Conservation (phyloP, 2,113 vertebrate genomes). For the Silurus glanis region DNA sequence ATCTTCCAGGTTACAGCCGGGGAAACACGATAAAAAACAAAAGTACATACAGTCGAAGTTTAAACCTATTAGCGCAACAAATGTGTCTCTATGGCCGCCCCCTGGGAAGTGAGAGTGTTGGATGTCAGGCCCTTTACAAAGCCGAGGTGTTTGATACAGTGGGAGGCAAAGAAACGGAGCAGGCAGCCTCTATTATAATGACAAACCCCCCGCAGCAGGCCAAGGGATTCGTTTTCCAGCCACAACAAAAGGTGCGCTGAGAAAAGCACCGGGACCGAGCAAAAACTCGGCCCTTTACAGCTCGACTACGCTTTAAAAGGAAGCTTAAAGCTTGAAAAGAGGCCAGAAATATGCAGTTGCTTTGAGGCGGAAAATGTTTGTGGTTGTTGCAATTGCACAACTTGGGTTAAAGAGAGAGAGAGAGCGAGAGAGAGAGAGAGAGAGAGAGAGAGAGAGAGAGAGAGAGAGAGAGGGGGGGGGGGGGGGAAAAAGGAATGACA, state of each 20-base stretch:
- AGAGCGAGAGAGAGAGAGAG: neutral
- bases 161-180: constrained; percentile 58
- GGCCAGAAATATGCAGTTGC: constrained; percentile 12
- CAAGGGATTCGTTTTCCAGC: constrained; percentile 55
- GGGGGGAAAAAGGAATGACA: too few relatives aligned
- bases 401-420: neutral
- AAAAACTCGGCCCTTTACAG: constrained; percentile 14
- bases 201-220: constrained; percentile 59
- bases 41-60: constrained; percentile 62
- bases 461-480: neutral
- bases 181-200: constrained; percentile 66
- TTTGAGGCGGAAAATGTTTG: neutral
- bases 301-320: constrained; percentile 45
- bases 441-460: neutral
- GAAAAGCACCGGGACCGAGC: constrained; percentile 45
- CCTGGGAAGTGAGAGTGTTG: constrained; percentile 60
- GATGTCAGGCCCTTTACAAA: constrained; percentile 67
- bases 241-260: constrained; percentile 69
- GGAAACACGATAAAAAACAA: constrained; percentile 54
- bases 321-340: constrained; percentile 22
- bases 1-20: constrained; percentile 44
- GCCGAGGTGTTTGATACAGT: constrained; percentile 64
- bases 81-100: constrained; percentile 62
- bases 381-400: constrained; percentile 8
- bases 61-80: constrained; percentile 73